A percentile compares a stretch with the other conserved stretches of the same genome.
Evolutionary conservation across 2,113 vertebrate species (phyloP).

Genomic region (Collichthys lucidus): DNA sequence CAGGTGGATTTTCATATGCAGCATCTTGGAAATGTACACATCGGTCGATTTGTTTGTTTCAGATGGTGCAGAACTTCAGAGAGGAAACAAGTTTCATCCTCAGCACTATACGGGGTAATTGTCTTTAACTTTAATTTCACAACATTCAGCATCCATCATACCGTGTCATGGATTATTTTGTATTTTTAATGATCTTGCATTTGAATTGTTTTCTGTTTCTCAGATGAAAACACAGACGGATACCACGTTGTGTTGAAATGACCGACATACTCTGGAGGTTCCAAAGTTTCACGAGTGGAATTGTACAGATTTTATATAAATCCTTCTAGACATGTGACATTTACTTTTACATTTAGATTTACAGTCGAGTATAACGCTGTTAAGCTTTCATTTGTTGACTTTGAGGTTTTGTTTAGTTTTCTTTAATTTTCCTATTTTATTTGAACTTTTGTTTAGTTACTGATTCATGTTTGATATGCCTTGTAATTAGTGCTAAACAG

Average conservation of each 20-base stretch:
- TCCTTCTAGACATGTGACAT: slow-evolving; percentile 11
- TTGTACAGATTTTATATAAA: slow-evolving; percentile 65
- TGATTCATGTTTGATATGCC: slow-evolving; percentile 16
- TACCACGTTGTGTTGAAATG: slow-evolving; percentile 93
- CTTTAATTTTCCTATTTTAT: slow-evolving; percentile 10
- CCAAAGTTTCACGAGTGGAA: not conserved
- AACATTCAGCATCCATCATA: not conserved
- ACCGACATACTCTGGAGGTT: slow-evolving; percentile 8
- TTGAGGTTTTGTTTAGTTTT: not conserved
- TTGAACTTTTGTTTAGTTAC: slow-evolving; percentile 29
- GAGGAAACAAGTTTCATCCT: slow-evolving; percentile 93
- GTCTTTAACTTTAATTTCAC: not conserved
- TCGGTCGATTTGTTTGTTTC: slow-evolving; percentile 14
- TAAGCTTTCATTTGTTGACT: slow-evolving; percentile 4
- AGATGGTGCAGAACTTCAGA: slow-evolving; percentile 96
- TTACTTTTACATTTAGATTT: not conserved
- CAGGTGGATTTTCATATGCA: too few species aligned
- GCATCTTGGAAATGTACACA: too few species aligned
- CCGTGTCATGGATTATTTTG: not conserved
- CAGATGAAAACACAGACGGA: slow-evolving; percentile 91
- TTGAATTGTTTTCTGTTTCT: slow-evolving; percentile 29
- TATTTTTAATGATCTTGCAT: not conserved
- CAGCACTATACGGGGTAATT: slow-evolving; percentile 90
- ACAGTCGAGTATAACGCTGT: not conserved
- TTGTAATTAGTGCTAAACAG: slow-evolving; percentile 18